Evolutionary conservation across 2,797 vertebrate species (phyloP).

Genomic region (Accipiter superciliosus): DNA sequence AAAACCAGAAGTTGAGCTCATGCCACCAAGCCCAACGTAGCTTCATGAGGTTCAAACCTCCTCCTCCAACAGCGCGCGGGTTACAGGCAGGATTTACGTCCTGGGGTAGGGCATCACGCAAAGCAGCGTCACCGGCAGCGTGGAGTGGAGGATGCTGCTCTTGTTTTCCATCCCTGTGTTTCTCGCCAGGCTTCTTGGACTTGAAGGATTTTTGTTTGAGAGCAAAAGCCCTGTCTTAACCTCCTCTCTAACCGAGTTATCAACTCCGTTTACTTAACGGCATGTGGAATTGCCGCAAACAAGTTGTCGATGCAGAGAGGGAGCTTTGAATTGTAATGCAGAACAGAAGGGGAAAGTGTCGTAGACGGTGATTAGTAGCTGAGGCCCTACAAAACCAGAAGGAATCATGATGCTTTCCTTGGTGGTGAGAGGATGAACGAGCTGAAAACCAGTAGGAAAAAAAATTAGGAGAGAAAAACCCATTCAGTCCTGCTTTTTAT

Average conservation of each 20-base stretch:
- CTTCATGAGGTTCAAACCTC: background rate
- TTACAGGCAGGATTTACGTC: background rate
- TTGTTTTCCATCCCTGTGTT: background rate
- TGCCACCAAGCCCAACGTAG: background rate
- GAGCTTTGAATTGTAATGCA: background rate
- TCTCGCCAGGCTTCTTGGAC: background rate
- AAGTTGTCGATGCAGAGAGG: background rate
- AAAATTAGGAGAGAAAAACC: background rate
- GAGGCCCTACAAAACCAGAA: background rate
- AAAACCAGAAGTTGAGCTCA: background rate
- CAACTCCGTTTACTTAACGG: background rate
- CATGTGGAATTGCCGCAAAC: background rate
- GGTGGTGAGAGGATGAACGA: background rate
- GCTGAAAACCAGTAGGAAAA: background rate
- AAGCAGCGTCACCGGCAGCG: no score
- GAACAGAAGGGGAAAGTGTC: background rate
- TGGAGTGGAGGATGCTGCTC: background rate
- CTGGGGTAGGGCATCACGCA: background rate
- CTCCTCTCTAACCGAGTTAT: background rate
- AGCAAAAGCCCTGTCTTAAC: background rate
- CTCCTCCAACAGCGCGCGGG: rapidly evolving
- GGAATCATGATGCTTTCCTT: background rate
- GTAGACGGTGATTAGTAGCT: background rate
- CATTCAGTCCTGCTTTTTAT: background rate
- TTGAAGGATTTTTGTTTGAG: background rate